Conservation (phyloP, 2,888 invertebrate genomes). For the Clistopyga incitator region DNA sequence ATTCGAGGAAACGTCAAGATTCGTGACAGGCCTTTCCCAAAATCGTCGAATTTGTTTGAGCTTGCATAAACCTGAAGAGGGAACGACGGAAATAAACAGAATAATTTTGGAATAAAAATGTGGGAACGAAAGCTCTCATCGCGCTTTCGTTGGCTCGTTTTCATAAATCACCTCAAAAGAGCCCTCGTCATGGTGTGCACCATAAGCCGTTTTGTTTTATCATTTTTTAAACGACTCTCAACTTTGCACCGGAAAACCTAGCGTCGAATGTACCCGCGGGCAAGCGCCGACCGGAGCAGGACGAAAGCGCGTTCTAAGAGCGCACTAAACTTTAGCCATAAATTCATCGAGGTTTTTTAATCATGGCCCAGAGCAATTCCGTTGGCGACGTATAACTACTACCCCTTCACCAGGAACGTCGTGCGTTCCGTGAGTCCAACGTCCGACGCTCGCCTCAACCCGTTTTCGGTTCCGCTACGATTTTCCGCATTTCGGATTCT, state of each 20-base stretch:
- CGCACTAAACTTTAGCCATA: slow-evolving; percentile 65
- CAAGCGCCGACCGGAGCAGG: slow-evolving; percentile 16
- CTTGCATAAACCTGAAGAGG: slow-evolving; percentile 12
- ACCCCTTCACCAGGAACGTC: slow-evolving; percentile 55
- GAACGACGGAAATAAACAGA: slow-evolving; percentile 21
- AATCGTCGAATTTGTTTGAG: slow-evolving; percentile 23
- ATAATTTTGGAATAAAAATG: slow-evolving; percentile 23
- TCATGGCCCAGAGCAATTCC: slow-evolving; percentile 64
- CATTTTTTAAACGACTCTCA: slow-evolving; percentile 58
- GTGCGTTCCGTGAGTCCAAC: slow-evolving; percentile 24
- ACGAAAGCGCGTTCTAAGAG: slow-evolving; percentile 12
- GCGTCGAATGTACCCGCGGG: slow-evolving; percentile 7
- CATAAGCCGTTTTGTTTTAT: slow-evolving; percentile 54
- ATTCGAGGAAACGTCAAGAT: background rate
- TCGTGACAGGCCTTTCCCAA: background rate
- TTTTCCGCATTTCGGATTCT: slow-evolving; percentile 51
- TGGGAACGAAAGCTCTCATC: slow-evolving; percentile 31
- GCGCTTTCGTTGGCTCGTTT: slow-evolving; percentile 14
- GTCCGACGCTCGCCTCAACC: slow-evolving; percentile 15
- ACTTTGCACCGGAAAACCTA: slow-evolving; percentile 53
- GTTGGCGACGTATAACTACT: slow-evolving; percentile 61
- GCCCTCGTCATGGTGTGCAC: slow-evolving; percentile 14
- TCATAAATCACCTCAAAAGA: slow-evolving; percentile 46
- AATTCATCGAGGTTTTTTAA: slow-evolving; percentile 68
- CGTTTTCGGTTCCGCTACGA: slow-evolving; percentile 21